A percentile compares a stretch with the other conserved stretches of the same genome.
These are phyloP conservation scores for Caranx melampygus DNA, from an alignment of 2,113 vertebrate genomes.

Conservation along the genomic window DNA sequence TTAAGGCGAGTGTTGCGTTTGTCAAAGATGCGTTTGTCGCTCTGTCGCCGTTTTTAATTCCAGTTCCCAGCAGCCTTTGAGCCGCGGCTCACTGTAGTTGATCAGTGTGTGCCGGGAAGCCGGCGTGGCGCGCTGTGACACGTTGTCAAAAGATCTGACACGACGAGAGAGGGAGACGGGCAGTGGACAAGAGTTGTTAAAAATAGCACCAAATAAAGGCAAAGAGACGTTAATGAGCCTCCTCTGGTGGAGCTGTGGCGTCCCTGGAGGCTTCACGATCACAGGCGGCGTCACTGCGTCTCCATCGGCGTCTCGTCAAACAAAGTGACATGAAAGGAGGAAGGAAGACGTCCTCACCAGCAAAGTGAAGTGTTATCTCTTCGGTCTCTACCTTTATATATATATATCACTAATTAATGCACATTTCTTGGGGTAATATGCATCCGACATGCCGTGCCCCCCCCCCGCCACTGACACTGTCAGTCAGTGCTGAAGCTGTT, in stretches of 20 bases:
- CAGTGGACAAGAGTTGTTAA: slow-evolving; percentile 62
- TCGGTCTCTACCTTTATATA: background rate
- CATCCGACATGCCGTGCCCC: background rate
- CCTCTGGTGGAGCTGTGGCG: slow-evolving; percentile 47
- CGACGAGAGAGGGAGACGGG: slow-evolving; percentile 42
- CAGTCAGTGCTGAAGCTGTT: background rate
- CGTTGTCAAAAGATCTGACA: slow-evolving; percentile 62
- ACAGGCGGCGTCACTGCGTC: slow-evolving; percentile 38
- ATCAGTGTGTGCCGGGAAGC: slow-evolving; percentile 39
- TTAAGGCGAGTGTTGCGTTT: slow-evolving; percentile 27
- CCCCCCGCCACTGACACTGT: background rate
- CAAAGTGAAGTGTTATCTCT: background rate
- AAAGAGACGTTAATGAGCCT: slow-evolving; percentile 72
- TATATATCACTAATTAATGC: background rate
- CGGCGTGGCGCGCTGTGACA: slow-evolving; percentile 60
- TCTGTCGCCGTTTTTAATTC: slow-evolving; percentile 30
- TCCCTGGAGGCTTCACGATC: slow-evolving; percentile 64
- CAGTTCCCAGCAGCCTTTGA: slow-evolving; percentile 48
- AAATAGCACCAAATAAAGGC: slow-evolving; percentile 76
- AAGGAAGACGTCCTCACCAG: slow-evolving; percentile 1
- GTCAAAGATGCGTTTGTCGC: slow-evolving; percentile 36
- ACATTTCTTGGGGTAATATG: background rate
- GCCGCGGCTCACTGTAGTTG: slow-evolving; percentile 48
- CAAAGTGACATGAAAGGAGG: slow-evolving; percentile 54
- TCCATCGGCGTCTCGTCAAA: slow-evolving; percentile 47